phyloP scores from a whole-genome alignment of 2,797 vertebrate genomes.

The Rousettus madagascariensis region DNA sequence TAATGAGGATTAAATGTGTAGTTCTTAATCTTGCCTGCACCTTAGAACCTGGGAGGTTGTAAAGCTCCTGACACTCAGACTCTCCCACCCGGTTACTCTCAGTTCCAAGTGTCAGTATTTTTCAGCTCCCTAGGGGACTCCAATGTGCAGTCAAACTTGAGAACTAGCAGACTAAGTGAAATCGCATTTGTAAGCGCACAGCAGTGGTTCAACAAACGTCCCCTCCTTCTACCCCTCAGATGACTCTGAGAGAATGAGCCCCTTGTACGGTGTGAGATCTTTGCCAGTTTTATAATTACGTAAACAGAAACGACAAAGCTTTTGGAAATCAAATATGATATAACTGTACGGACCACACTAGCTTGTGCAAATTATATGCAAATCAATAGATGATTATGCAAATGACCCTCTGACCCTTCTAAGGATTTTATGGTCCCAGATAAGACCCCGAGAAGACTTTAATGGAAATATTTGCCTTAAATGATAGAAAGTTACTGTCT shows the following conservation, averaged over 20 bases:
- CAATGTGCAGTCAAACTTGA: neutral
- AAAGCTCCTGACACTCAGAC: neutral
- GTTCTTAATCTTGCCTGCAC: conserved; percentile 29
- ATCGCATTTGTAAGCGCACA: neutral
- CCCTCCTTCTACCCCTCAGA: neutral
- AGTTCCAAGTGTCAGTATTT: neutral
- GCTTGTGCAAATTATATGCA: conserved; percentile 13
- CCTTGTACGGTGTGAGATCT: neutral
- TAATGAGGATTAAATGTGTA: neutral
- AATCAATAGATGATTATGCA: conserved; percentile 31
- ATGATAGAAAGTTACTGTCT: conserved; percentile 10
- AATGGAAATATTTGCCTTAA: neutral
- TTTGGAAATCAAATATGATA: conserved; percentile 22
- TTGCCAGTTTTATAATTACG: neutral
- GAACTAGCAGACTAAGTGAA: neutral
- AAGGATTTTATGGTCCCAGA: neutral
- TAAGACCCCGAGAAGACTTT: conserved; percentile 29
- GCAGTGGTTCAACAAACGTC: neutral
- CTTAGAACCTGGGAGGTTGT: neutral
- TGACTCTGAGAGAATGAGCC: neutral
- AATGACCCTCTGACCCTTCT: neutral
- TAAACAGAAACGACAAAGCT: conserved; percentile 16
- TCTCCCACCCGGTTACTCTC: neutral
- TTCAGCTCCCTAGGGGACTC: neutral
- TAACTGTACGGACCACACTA: neutral